Evolutionary conservation across 2,113 vertebrate genomes (phyloP), one percentile per base, ranked within the genome.

Genomic region (Halcyon senegalensis): DNA sequence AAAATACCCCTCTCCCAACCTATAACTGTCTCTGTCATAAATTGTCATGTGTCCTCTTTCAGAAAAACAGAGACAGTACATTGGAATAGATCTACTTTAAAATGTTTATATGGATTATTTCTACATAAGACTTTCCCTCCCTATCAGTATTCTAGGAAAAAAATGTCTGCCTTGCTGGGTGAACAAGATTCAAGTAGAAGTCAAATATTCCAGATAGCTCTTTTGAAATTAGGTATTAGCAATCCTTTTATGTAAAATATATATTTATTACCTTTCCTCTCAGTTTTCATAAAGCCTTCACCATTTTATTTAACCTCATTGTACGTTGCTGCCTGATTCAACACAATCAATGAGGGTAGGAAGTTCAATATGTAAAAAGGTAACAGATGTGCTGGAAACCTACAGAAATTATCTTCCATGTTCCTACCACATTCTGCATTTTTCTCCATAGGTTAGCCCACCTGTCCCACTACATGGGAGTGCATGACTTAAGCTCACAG

Each of bases 361-460:
- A 80, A 43, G 28, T 10, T 55, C 28, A 90, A 50, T 70, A 50
- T 3, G 28, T 23, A 50, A 93, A 51, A 90, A 87, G 13, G 2
- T 3, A 80, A 86, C 41, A 88, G 33, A 75, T 31, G 10, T 39
- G 31, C 33, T 50, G 72, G 60, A 93, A 94, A 89, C 2, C 20
- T 62, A 83, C 2, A 80, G 37, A 78, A 87, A 87, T 17, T 28
- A 67, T 44, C 20, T 64, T 92, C 60, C n/a, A 46, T 1, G 0
- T 58, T 87, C 53, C 37, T 69, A 69, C 31, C 46, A 69, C 35
- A 39, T 43, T 18, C 11, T 85, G 55, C 1, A 41, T 84, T 89
- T 91, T 89, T 72, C 69, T 94, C 43, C 35, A 2, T 16, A 48
- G 60, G 16, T 79, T 55, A 87, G 58, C 44, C 81, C 91, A 91